Evolutionary conservation across 2,113 vertebrate genomes (phyloP).

Genomic region (Salminus brasiliensis): DNA sequence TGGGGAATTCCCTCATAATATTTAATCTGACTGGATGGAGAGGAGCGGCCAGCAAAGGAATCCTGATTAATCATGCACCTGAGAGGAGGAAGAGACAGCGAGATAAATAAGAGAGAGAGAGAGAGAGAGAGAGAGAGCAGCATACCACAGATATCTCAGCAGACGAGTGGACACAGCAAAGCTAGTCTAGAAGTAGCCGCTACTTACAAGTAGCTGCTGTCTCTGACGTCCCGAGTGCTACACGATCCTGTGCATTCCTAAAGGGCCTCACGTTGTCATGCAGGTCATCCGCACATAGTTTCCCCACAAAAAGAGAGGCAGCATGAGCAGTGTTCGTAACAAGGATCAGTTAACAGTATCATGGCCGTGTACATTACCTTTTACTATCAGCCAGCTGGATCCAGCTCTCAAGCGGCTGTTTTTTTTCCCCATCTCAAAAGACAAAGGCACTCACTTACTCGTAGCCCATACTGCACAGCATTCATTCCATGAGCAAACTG

Average conservation of each 20-base stretch:
- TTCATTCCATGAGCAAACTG: background rate
- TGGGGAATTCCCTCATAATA: background rate
- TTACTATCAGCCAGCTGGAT: background rate
- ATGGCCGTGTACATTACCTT: background rate
- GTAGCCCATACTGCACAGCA: background rate
- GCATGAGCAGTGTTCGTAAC: background rate
- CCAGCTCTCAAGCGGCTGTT: background rate
- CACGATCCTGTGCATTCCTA: constrained; percentile 44
- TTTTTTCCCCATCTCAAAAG: background rate
- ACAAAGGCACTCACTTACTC: background rate
- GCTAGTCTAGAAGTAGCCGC: background rate
- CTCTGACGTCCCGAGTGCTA: constrained; percentile 17
- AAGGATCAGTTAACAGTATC: background rate
- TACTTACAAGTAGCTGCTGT: constrained; percentile 40
- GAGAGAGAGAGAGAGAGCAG: background rate
- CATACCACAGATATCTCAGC: constrained; percentile 8
- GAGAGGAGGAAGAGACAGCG: too few species aligned
- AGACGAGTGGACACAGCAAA: background rate
- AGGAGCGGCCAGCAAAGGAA: constrained; percentile 1
- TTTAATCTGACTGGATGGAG: constrained; percentile 13
- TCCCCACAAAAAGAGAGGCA: background rate
- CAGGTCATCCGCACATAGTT: constrained; percentile 9
- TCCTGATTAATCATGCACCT: constrained; percentile 26
- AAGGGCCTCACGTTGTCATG: constrained; percentile 25
- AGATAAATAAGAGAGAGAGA: too few species aligned